These are phyloP conservation scores for Pipistrellus kuhlii DNA, from an alignment of 2,797 vertebrate genomes.

Conservation along the genomic window DNA sequence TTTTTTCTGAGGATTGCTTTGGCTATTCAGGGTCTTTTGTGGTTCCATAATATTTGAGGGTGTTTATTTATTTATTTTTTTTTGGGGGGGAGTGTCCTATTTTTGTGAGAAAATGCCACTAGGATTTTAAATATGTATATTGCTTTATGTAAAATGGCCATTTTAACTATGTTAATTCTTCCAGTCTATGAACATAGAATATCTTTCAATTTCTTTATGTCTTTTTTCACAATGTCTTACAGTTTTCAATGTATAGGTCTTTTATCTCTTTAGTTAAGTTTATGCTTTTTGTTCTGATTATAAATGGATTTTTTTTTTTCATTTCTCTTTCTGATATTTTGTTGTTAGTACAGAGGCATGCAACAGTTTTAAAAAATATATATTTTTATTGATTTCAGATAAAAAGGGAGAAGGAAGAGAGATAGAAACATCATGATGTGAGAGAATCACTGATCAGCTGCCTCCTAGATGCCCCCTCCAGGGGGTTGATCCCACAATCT, in stretches of 20 bases:
- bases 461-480: neutral
- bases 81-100: neutral
- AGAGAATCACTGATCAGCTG: neutral
- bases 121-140: neutral
- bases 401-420: neutral
- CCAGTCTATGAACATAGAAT: neutral
- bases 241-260: neutral
- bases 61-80: too few species aligned
- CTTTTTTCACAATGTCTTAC: neutral
- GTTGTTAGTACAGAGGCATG: neutral
- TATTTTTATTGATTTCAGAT: neutral
- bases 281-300: neutral
- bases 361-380: neutral
- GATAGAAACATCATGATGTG: neutral
- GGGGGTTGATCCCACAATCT: neutral
- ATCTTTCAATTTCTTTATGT: neutral
- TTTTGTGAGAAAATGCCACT: neutral
- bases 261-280: neutral
- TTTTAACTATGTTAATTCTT: neutral
- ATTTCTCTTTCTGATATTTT: neutral
- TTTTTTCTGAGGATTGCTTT: neutral
- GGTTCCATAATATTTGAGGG: neutral
- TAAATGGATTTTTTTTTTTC: neutral
- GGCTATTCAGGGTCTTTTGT: neutral
- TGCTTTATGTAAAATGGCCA: neutral